Evolutionary conservation across 2,888 invertebrate genomes (phyloP).

Genomic region (Ypsolopha sequella): DNA sequence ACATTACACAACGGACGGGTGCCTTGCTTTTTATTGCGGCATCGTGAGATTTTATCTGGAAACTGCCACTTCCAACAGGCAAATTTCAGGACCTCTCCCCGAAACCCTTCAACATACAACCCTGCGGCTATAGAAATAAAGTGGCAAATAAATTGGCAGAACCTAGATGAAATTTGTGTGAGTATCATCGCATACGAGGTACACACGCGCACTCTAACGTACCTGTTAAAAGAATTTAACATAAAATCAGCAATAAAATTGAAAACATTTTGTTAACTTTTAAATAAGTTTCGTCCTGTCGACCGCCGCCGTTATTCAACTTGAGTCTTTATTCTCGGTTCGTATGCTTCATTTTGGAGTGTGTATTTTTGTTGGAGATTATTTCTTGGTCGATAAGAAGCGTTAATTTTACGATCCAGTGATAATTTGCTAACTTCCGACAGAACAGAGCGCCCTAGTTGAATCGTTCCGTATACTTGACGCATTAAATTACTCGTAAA

Average conservation of each 20-base stretch:
- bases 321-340: slow-evolving; percentile 38
- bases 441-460: slow-evolving; percentile 59
- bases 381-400: slow-evolving; percentile 67
- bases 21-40: slow-evolving; percentile 70
- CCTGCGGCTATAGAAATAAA: slow-evolving; percentile 34
- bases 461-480: slow-evolving; percentile 61
- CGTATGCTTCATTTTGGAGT: slow-evolving; percentile 34
- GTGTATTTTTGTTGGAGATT: slow-evolving; percentile 37
- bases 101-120: slow-evolving; percentile 35
- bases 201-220: slow-evolving; percentile 44
- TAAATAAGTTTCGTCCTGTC: slow-evolving; percentile 59
- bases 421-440: slow-evolving; percentile 72
- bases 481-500: slow-evolving; percentile 50
- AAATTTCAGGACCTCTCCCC: slow-evolving; percentile 57
- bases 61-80: slow-evolving; percentile 70
- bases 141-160: slow-evolving; percentile 29
- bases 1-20: slow-evolving; percentile 70
- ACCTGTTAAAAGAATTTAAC: slow-evolving; percentile 66
- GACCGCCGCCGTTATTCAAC: slow-evolving; percentile 25
- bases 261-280: slow-evolving; percentile 70
- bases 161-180: slow-evolving; percentile 31
- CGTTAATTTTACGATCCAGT: slow-evolving; percentile 70
- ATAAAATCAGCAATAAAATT: slow-evolving; percentile 70
- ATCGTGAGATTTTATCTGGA: slow-evolving; percentile 69
- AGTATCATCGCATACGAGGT: slow-evolving; percentile 36